Evolutionary conservation across 1,140 invertebrate species (phyloP).

Genomic region (Andricus grossulariae): DNA sequence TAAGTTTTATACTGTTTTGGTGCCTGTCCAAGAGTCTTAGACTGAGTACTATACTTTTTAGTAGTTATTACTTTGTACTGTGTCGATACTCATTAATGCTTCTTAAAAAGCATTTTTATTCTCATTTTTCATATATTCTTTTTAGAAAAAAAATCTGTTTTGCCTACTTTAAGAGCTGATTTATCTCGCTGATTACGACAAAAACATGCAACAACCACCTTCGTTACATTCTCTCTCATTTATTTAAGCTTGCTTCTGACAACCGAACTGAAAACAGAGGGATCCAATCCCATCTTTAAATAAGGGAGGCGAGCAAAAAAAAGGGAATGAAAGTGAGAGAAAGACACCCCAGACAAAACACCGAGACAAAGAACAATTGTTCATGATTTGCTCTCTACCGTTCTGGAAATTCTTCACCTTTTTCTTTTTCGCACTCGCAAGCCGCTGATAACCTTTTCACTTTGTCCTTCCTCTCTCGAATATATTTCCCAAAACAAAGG

Average conservation of each 20-base stretch:
- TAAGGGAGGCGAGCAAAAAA: constrained; percentile 38
- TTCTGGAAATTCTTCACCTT: constrained; percentile 10
- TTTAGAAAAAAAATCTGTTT: not conserved
- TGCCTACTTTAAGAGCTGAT: constrained; percentile 2
- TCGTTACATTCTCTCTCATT: constrained; percentile 30
- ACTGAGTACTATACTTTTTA: no score
- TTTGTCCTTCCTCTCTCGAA: constrained; percentile 34
- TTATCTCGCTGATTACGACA: constrained; percentile 16
- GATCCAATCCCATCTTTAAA: constrained; percentile 31
- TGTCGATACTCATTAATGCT: no score
- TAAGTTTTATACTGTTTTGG: no score
- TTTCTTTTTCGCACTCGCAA: constrained; percentile 17
- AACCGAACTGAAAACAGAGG: constrained; percentile 31
- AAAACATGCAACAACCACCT: constrained; percentile 19
- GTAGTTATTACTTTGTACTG: no score
- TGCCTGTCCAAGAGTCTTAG: no score
- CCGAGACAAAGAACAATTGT: constrained; percentile 59
- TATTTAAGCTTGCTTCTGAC: not conserved
- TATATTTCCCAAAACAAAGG: not conserved
- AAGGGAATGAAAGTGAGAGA: constrained; percentile 49
- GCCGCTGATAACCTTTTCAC: constrained; percentile 35
- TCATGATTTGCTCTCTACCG: constrained; percentile 54
- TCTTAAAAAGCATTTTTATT: not conserved
- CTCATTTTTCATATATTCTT: not conserved
- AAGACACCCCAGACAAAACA: constrained; percentile 54